phyloP scores from a whole-genome alignment of 2,888 invertebrate species.

The Fragum whitleyi region DNA sequence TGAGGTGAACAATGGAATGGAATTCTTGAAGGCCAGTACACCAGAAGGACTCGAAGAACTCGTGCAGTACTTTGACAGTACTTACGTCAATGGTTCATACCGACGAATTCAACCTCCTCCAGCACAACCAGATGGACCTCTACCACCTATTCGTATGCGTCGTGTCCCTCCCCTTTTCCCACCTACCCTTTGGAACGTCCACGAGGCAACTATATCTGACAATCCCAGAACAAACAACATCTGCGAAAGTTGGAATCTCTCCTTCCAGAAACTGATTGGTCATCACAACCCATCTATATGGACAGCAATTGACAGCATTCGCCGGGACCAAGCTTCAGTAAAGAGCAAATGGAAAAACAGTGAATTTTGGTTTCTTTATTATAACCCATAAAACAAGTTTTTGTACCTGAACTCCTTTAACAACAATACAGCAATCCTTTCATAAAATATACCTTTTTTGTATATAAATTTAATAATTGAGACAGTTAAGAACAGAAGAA shows the following conservation, averaged over 20 bases:
- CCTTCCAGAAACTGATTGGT: slow-evolving; percentile 15
- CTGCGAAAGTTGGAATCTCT: too few species aligned
- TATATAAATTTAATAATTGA: too few species aligned
- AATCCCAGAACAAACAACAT: background rate
- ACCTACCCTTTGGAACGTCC: too few species aligned
- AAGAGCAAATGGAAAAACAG: too few species aligned
- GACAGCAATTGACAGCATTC: too few species aligned
- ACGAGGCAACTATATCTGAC: slow-evolving; percentile 3
- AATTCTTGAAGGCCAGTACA: background rate
- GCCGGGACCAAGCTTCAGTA: background rate
- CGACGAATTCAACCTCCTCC: background rate
- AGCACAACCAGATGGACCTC: background rate
- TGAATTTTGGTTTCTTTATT: too few species aligned
- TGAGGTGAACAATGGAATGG: slow-evolving; percentile 5
- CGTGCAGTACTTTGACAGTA: slow-evolving; percentile 4
- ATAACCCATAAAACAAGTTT: too few species aligned
- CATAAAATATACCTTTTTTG: too few species aligned
- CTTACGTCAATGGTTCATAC: background rate
- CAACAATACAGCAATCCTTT: too few species aligned
- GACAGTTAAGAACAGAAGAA: too few species aligned
- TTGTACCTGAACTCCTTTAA: too few species aligned
- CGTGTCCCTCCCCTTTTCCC: slow-evolving; percentile 11
- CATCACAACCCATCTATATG: slow-evolving; percentile 16
- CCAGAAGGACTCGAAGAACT: slow-evolving; percentile 7
- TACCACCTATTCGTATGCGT: slow-evolving; percentile 2